Conservation (phyloP, 1,140 invertebrate species). For the Trachymyrmex septentrionalis region DNA sequence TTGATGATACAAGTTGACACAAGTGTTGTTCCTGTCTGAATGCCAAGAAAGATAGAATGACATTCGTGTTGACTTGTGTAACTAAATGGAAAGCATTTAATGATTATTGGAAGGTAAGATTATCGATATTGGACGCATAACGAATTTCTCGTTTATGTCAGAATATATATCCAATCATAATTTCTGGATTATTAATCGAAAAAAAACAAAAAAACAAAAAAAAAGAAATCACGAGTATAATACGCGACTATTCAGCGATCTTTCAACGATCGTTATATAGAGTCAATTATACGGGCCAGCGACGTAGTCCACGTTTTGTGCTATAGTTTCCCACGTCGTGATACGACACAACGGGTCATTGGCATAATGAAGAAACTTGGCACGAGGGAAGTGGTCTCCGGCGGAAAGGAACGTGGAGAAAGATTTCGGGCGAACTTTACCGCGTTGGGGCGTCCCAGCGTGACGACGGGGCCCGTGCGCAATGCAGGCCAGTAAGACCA, state of each 20-base stretch:
- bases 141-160: background rate
- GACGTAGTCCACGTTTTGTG: conserved; percentile 33
- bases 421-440: conserved; percentile 70
- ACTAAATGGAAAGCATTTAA: too few relatives aligned
- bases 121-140: background rate
- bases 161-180: background rate
- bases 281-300: conserved; percentile 51
- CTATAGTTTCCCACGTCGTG: conserved; percentile 61
- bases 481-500: conserved; percentile 57
- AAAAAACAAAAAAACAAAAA: too few relatives aligned
- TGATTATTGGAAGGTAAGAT: background rate
- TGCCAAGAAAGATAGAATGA: too few relatives aligned
- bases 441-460: conserved; percentile 11
- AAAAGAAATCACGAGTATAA: background rate
- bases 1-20: too few relatives aligned
- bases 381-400: conserved; percentile 41
- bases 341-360: conserved; percentile 74
- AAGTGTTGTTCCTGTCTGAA: too few relatives aligned
- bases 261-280: background rate
- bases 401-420: conserved; percentile 43
- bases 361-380: conserved; percentile 79
- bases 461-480: conserved; percentile 32
- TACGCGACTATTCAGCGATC: background rate
- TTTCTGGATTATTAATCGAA: conserved; percentile 7
- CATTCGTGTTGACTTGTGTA: too few relatives aligned